A percentile compares a stretch with the other conserved stretches of the same genome.
These are phyloP conservation scores for Chironomus riparius DNA, from an alignment of 2,888 invertebrate genomes.

Conservation along the genomic window DNA sequence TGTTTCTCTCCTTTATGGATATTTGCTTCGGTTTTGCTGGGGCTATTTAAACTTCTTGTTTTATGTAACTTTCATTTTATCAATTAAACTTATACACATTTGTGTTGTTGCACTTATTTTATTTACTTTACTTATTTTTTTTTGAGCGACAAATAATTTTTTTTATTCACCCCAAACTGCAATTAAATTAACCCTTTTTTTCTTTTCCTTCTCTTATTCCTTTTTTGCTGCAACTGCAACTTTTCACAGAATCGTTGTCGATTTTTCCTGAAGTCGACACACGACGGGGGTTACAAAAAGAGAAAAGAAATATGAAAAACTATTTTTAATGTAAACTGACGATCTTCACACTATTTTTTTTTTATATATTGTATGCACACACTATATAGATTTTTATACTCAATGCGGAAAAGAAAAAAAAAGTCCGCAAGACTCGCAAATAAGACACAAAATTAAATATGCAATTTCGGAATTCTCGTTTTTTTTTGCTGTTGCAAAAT, in stretches of 20 bases:
- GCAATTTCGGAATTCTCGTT: no score
- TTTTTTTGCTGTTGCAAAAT: no score
- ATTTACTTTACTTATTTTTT: neutral
- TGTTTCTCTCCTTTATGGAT: neutral
- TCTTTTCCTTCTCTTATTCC: no score
- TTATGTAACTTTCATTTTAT: slow-evolving; percentile 21
- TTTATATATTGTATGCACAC: neutral
- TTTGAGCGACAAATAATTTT: neutral
- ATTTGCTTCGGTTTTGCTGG: neutral
- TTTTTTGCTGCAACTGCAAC: no score
- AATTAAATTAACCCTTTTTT: no score
- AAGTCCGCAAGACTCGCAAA: no score
- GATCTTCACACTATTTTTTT: neutral
- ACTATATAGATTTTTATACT: neutral
- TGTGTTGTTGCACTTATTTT: neutral
- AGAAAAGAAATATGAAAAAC: neutral
- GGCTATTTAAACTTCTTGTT: slow-evolving; percentile 6
- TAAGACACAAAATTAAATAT: no score
- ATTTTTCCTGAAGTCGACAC: neutral
- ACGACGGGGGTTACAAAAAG: neutral
- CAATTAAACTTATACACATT: slow-evolving; percentile 4
- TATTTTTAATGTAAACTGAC: neutral
- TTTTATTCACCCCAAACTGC: neutral
- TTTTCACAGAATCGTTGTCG: no score
- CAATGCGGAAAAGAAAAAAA: neutral